Conservation (phyloP, 2,888 invertebrate genomes). For the Chymomyza procnemis region DNA sequence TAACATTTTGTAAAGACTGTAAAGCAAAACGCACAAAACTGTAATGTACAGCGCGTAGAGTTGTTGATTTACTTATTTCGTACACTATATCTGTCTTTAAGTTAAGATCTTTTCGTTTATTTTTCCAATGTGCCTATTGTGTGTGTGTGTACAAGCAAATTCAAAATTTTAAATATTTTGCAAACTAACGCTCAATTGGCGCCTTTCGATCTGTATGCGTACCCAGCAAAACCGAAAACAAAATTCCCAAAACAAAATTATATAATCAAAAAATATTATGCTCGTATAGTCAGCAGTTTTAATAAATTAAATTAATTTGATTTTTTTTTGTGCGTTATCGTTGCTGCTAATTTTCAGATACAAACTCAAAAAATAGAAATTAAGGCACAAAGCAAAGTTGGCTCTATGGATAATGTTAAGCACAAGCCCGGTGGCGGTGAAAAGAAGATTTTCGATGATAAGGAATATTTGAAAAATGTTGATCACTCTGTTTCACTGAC, state of each 20-base stretch:
- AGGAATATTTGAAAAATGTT: slow-evolving; percentile 91
- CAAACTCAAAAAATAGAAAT: slow-evolving; percentile 94
- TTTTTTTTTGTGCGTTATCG: slow-evolving; percentile 63
- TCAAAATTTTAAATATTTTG: background rate
- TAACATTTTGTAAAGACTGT: background rate
- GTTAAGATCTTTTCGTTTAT: background rate
- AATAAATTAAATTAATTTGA: slow-evolving; percentile 58
- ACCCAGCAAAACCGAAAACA: slow-evolving; percentile 6
- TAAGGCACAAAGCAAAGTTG: slow-evolving; percentile 94
- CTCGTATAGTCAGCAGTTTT: slow-evolving; percentile 5
- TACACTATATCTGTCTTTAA: background rate
- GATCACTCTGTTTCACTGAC: slow-evolving; percentile 81
- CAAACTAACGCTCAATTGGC: slow-evolving; percentile 12
- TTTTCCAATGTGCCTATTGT: background rate
- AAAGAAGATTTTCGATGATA: slow-evolving; percentile 95
- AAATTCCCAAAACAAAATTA: slow-evolving; percentile 19
- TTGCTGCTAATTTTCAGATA: slow-evolving; percentile 82
- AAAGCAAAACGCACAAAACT: background rate
- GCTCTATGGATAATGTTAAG: slow-evolving; percentile 91
- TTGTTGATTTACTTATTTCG: background rate
- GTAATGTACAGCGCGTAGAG: background rate
- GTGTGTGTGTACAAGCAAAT: background rate
- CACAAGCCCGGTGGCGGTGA: slow-evolving; percentile 96
- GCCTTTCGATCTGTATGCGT: background rate
- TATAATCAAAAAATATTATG: slow-evolving; percentile 9